Evolutionary conservation across 2,888 invertebrate species (phyloP).

Genomic region (Hirtodrosophila histrioides): DNA sequence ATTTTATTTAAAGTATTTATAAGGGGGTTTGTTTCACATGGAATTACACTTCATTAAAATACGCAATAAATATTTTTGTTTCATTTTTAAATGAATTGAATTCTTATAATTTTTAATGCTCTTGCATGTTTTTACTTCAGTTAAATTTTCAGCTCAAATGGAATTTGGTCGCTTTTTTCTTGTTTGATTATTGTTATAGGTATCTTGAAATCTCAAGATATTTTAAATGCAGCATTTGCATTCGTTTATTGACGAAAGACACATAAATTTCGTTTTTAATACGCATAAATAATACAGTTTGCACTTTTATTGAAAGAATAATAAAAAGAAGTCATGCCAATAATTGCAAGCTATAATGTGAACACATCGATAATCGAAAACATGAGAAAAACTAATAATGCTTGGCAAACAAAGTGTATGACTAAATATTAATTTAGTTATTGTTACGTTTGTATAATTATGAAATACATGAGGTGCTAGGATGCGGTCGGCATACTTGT

Average conservation of each 20-base stretch:
- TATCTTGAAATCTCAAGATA: slow-evolving; percentile 12
- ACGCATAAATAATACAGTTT: slow-evolving; percentile 67
- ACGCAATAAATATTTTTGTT: slow-evolving; percentile 19
- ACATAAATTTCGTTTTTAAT: slow-evolving; percentile 47
- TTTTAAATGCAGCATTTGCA: slow-evolving; percentile 43
- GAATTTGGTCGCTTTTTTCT: slow-evolving; percentile 44
- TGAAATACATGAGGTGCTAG: slow-evolving; percentile 62
- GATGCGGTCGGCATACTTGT: slow-evolving; percentile 33
- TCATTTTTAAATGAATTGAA: slow-evolving; percentile 29
- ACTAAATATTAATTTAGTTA: slow-evolving; percentile 58
- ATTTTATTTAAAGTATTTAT: slow-evolving; percentile 37
- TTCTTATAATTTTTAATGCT: slow-evolving; percentile 26
- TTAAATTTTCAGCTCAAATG: slow-evolving; percentile 48
- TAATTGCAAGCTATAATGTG: slow-evolving; percentile 33
- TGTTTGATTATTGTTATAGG: slow-evolving; percentile 10
- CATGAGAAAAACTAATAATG: slow-evolving; percentile 17
- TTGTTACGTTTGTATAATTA: slow-evolving; percentile 57
- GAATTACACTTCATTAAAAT: slow-evolving; percentile 41
- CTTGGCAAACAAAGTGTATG: slow-evolving; percentile 39
- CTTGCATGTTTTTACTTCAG: slow-evolving; percentile 22
- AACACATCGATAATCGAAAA: slow-evolving; percentile 40
- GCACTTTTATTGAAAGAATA: slow-evolving; percentile 55
- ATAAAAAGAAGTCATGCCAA: slow-evolving; percentile 29
- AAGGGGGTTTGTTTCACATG: slow-evolving; percentile 30
- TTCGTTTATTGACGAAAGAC: slow-evolving; percentile 50